phyloP scores from a whole-genome alignment of 2,113 vertebrate genomes.

The Heterotilapia buettikoferi region DNA sequence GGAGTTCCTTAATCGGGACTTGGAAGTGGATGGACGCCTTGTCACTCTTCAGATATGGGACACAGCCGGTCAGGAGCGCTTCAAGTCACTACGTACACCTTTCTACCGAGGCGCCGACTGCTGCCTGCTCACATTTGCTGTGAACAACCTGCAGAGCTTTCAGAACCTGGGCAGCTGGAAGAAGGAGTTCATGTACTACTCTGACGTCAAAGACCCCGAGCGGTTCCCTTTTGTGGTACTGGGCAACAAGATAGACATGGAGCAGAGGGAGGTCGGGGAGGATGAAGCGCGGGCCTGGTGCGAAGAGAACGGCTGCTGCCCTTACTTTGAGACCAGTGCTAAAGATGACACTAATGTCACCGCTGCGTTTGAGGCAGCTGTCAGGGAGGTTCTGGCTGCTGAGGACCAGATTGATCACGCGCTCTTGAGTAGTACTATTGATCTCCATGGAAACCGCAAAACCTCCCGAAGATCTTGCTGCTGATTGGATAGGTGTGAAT shows the following conservation, averaged over 20 bases:
- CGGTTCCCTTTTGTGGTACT: slow-evolving; percentile 93
- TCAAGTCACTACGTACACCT: slow-evolving; percentile 92
- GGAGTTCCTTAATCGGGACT: slow-evolving; percentile 94
- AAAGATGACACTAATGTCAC: slow-evolving; percentile 97
- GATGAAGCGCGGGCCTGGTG: slow-evolving; percentile 92
- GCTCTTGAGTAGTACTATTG: slow-evolving; percentile 84
- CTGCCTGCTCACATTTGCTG: slow-evolving; percentile 94
- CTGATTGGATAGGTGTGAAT: slow-evolving; percentile 46
- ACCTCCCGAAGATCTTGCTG: slow-evolving; percentile 82
- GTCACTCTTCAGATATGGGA: slow-evolving; percentile 99
- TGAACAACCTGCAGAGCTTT: slow-evolving; percentile 93
- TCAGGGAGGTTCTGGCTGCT: slow-evolving; percentile 85
- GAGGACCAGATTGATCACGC: slow-evolving; percentile 91
- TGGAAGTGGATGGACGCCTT: slow-evolving; percentile 91
- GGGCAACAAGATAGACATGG: slow-evolving; percentile 93
- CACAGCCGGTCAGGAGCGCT: slow-evolving; percentile 94
- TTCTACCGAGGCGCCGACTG: slow-evolving; percentile 97
- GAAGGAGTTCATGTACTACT: slow-evolving; percentile 95
- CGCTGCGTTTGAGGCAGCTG: slow-evolving; percentile 91
- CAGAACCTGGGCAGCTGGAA: slow-evolving; percentile 93
- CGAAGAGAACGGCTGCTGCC: slow-evolving; percentile 86
- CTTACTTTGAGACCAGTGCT: slow-evolving; percentile 96
- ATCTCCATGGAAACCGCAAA: slow-evolving; percentile 87
- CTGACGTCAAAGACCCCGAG: slow-evolving; percentile 88
- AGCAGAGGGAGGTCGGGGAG: slow-evolving; percentile 81